Evolutionary conservation across 2,113 vertebrate species (phyloP).

Genomic region (Arothron firmamentum): DNA sequence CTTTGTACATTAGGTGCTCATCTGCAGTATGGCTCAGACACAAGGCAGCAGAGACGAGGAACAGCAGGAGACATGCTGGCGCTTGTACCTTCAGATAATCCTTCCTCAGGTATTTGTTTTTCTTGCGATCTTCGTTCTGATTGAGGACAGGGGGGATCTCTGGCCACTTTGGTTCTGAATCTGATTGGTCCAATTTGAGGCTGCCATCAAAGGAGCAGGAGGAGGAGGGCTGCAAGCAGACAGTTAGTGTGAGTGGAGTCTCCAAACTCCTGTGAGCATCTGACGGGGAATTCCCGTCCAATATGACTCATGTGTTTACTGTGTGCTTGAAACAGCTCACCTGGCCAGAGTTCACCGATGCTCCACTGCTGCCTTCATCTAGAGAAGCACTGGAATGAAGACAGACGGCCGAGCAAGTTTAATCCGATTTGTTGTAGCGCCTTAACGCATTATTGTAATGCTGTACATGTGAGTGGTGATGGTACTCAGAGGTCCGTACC

Average conservation of each 20-base stretch:
- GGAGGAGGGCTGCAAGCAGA: constrained; percentile 63
- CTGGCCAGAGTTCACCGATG: constrained; percentile 82
- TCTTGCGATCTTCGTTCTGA: constrained; percentile 89
- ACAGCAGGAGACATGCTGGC: background rate
- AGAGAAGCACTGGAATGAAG: constrained; percentile 76
- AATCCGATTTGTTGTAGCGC: no score
- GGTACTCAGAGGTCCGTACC: constrained; percentile 62
- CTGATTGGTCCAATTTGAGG: constrained; percentile 76
- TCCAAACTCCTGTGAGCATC: no score
- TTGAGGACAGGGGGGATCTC: constrained; percentile 86
- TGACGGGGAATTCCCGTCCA: no score
- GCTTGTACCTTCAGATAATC: constrained; percentile 90
- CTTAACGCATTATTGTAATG: no score
- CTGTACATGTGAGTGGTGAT: no score
- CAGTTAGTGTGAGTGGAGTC: background rate
- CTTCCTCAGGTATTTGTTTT: constrained; percentile 92
- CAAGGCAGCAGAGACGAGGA: background rate
- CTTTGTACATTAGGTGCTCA: no score
- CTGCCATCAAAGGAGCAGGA: constrained; percentile 78
- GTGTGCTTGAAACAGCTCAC: constrained; percentile 53
- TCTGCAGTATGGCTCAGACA: background rate
- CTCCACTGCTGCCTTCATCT: constrained; percentile 84
- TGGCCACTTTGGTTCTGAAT: constrained; percentile 85
- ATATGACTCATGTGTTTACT: no score
- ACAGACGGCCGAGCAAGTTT: constrained; percentile 8